Evolutionary conservation across 1,140 invertebrate genomes (phyloP).

Genomic region (Chelonus insularis): DNA sequence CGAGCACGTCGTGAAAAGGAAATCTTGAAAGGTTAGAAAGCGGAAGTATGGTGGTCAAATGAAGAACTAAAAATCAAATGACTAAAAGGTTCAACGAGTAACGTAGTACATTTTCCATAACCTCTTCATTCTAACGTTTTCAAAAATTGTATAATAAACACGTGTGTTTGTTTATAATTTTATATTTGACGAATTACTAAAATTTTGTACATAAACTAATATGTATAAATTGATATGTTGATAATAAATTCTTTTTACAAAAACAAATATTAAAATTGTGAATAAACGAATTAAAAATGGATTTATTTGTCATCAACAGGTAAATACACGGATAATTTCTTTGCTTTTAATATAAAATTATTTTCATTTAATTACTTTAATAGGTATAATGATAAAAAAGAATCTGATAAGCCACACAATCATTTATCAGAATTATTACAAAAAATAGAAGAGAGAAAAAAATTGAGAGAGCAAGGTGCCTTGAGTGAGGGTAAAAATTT

Average conservation of each 20-base stretch:
- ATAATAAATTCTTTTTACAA: no score
- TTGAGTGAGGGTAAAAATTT: not conserved
- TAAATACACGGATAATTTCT: conserved; percentile 5
- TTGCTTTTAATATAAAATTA: conserved; percentile 11
- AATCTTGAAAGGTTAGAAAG: no score
- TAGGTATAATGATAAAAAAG: conserved; percentile 57
- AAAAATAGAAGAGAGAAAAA: conserved; percentile 63
- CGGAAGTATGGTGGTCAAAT: not conserved
- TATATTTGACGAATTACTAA: no score
- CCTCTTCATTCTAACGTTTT: no score
- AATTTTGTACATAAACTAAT: no score
- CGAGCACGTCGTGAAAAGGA: conserved; percentile 40
- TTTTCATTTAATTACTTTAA: conserved; percentile 18
- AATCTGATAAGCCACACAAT: conserved; percentile 43
- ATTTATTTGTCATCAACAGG: not conserved
- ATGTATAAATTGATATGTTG: no score
- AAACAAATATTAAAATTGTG: no score
- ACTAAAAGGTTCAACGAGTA: no score
- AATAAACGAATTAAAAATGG: not conserved
- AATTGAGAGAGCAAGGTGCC: conserved; percentile 42
- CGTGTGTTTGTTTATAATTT: not conserved
- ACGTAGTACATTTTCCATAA: no score
- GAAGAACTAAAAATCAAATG: not conserved
- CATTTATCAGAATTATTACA: conserved; percentile 64
- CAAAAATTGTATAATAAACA: no score